A percentile compares a stretch with the other conserved stretches of the same genome.
Conservation (phyloP, 2,888 invertebrate species). For the Hirtodrosophila trivittata region DNA sequence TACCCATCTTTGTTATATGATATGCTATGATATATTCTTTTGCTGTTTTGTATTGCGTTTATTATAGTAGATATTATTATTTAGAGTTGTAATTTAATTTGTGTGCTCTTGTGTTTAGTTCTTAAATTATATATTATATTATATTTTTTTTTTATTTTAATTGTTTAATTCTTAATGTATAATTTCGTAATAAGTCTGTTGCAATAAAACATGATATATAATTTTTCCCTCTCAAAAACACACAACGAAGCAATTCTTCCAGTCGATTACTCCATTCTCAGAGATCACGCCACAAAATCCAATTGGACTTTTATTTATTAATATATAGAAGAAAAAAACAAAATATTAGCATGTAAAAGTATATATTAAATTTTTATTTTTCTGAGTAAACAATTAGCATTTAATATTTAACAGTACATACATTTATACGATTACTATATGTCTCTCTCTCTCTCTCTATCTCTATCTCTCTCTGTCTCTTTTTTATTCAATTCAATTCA, state of each 20-base stretch:
- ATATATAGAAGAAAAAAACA: slow-evolving; percentile 14
- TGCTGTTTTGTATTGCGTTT: slow-evolving; percentile 19
- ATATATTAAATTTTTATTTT: slow-evolving; percentile 37
- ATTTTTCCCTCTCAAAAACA: slow-evolving; percentile 6
- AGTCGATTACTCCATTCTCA: not conserved
- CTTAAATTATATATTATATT: not conserved
- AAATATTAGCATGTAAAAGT: slow-evolving; percentile 9
- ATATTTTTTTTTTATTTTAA: slow-evolving; percentile 10
- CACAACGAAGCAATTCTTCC: not conserved
- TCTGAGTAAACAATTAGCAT: slow-evolving; percentile 55
- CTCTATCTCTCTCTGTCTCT: slow-evolving; percentile 26
- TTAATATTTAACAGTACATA: slow-evolving; percentile 49
- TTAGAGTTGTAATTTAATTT: slow-evolving; percentile 15
- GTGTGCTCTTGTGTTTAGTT: slow-evolving; percentile 3
- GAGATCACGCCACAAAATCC: not conserved
- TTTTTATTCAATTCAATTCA: slow-evolving; percentile 33
- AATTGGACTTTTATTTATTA: slow-evolving; percentile 18
- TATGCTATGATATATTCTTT: slow-evolving; percentile 14
- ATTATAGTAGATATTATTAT: slow-evolving; percentile 12
- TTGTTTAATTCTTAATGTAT: not conserved
- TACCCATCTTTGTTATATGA: slow-evolving; percentile 7
- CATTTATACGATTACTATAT: slow-evolving; percentile 48
- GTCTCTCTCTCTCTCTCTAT: slow-evolving; percentile 21
- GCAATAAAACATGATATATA: slow-evolving; percentile 30
- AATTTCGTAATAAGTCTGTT: slow-evolving; percentile 1